Evolutionary conservation across 2,113 vertebrate species (phyloP).

Genomic region (Xiphophorus couchianus): DNA sequence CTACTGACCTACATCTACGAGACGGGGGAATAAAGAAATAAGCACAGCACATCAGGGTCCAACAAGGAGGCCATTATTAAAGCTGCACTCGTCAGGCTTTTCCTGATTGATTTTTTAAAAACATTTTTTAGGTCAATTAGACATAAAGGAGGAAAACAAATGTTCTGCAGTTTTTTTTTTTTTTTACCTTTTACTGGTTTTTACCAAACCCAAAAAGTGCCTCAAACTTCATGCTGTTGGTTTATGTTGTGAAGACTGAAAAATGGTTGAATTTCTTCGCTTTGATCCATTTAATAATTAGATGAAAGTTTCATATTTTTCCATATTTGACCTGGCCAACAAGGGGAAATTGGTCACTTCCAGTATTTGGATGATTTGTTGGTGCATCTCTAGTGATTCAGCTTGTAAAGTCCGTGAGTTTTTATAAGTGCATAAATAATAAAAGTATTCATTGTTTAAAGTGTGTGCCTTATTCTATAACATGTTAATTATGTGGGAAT

Average conservation of each 20-base stretch:
- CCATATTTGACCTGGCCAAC: background rate
- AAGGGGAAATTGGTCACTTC: background rate
- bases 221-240: background rate
- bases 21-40: slow-evolving; percentile 22
- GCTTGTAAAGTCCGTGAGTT: slow-evolving; percentile 22
- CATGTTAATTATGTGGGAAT: background rate
- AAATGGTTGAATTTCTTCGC: background rate
- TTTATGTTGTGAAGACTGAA: background rate
- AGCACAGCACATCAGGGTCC: slow-evolving; percentile 47
- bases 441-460: slow-evolving; percentile 38
- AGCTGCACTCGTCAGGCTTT: background rate
- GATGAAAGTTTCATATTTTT: background rate
- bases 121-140: no score
- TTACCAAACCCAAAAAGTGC: background rate
- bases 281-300: background rate
- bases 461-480: slow-evolving; percentile 24
- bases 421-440: slow-evolving; percentile 49
- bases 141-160: background rate
- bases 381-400: background rate
- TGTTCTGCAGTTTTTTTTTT: background rate
- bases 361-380: background rate
- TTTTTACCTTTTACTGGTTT: background rate
- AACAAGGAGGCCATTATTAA: slow-evolving; percentile 32
- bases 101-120: background rate
- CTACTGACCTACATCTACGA: slow-evolving; percentile 21